phyloP scores from a whole-genome alignment of 1,140 invertebrate genomes.

The Drosophila nebulosa region DNA sequence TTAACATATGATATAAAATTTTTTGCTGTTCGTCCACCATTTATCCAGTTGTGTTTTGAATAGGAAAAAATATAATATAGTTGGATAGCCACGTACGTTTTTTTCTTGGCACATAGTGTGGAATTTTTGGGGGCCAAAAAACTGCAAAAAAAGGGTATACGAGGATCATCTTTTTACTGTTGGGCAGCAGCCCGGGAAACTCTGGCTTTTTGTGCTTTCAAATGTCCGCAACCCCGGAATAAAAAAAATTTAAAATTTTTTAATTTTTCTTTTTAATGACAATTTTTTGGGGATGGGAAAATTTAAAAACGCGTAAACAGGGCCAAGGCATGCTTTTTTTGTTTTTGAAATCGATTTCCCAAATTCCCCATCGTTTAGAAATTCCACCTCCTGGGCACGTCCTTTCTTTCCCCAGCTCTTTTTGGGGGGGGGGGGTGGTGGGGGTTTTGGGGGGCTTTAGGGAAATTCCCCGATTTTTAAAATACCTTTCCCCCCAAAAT shows the following conservation, averaged over 20 bases:
- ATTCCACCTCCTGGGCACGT: conserved; percentile 86
- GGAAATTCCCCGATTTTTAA: conserved; percentile 92
- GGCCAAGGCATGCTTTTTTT: conserved; percentile 87
- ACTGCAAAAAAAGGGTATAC: conserved; percentile 90
- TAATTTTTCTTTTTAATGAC: neutral
- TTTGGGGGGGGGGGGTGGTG: conserved; percentile 89
- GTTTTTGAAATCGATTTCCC: conserved; percentile 83
- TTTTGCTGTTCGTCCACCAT: conserved; percentile 87
- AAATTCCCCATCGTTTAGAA: conserved; percentile 88
- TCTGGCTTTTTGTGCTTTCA: conserved; percentile 95
- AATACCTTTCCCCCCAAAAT: conserved; percentile 88
- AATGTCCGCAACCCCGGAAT: conserved; percentile 92
- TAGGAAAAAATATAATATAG: conserved; percentile 92
- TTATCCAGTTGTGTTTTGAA: conserved; percentile 87
- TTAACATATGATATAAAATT: conserved; percentile 87
- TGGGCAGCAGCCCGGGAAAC: conserved; percentile 89
- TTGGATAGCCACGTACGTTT: conserved; percentile 93
- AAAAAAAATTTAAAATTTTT: conserved; percentile 10
- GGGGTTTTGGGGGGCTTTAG: conserved; percentile 89
- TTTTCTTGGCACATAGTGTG: conserved; percentile 85
- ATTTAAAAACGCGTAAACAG: conserved; percentile 96
- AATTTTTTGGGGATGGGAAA: conserved; percentile 19
- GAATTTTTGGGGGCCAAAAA: conserved; percentile 89
- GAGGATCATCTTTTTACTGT: conserved; percentile 86
- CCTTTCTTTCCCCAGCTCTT: conserved; percentile 90